These are phyloP conservation scores for Aethina tumida DNA, from an alignment of 1,140 invertebrate genomes.

Conservation along the genomic window DNA sequence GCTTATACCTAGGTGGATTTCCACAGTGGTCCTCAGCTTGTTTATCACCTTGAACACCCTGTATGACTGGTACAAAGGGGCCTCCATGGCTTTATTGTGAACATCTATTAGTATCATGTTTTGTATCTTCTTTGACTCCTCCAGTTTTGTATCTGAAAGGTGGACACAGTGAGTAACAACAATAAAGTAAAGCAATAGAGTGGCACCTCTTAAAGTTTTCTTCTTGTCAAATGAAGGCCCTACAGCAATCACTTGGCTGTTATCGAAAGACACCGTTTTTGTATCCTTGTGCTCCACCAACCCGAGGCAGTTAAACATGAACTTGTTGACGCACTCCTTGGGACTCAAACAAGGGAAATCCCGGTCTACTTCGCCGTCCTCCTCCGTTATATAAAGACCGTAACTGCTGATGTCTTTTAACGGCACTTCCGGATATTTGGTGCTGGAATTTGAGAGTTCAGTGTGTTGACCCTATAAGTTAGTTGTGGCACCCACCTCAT, in stretches of 20 bases:
- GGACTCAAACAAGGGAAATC: conserved; percentile 87
- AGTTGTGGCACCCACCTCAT: conserved; percentile 49
- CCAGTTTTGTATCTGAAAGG: conserved; percentile 19
- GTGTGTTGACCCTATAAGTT: neutral
- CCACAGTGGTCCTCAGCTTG: conserved; percentile 68
- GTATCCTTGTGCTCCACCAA: conserved; percentile 22
- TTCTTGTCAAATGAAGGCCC: conserved; percentile 7
- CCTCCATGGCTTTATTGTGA: conserved; percentile 66
- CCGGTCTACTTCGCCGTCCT: conserved; percentile 91
- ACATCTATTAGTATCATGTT: conserved; percentile 52
- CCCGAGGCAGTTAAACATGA: conserved; percentile 77
- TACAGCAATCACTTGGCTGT: conserved; percentile 3
- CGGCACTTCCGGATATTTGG: conserved; percentile 46
- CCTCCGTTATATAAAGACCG: conserved; percentile 87
- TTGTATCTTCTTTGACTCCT: no score
- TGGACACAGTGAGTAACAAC: conserved; percentile 3
- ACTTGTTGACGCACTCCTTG: conserved; percentile 81
- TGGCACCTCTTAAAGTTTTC: conserved; percentile 5
- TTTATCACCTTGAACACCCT: conserved; percentile 68
- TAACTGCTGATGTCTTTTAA: conserved; percentile 56
- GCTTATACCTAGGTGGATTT: conserved; percentile 78
- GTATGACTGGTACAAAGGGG: conserved; percentile 76
- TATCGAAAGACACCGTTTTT: conserved; percentile 17
- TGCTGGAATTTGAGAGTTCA: conserved; percentile 36
- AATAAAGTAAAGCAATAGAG: neutral